A percentile compares a stretch with the other conserved stretches of the same genome.
These are phyloP conservation scores for Ursus arctos DNA, from an alignment of 2,113 vertebrate genomes.

Conservation along the genomic window DNA sequence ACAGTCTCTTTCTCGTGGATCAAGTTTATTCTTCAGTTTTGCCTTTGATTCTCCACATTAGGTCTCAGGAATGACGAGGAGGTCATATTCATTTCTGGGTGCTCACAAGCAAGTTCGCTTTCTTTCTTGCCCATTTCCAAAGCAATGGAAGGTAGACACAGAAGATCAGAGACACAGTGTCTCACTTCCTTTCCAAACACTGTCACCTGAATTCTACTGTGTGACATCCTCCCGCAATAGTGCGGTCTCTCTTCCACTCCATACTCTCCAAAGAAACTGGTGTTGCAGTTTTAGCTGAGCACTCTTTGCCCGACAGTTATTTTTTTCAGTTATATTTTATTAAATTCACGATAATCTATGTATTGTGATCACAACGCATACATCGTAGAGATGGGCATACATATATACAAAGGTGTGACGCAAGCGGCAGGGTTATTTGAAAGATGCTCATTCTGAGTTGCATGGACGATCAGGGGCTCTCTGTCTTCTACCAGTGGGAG, in stretches of 20 bases:
- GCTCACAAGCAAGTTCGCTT: background rate
- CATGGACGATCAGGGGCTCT: background rate
- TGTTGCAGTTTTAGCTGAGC: background rate
- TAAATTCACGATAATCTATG: constrained; percentile 15
- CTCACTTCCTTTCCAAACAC: background rate
- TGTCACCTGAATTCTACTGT: background rate
- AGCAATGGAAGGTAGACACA: background rate
- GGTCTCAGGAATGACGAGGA: background rate
- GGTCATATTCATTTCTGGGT: background rate
- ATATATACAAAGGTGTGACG: background rate
- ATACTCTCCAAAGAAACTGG: background rate
- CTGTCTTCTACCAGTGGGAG: background rate
- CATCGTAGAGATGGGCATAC: background rate
- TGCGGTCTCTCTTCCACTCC: background rate
- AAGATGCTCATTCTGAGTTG: background rate
- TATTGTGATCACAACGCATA: background rate
- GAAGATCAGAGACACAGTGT: background rate
- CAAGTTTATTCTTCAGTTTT: background rate
- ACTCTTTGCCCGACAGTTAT: background rate
- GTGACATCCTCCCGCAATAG: background rate
- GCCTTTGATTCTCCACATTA: background rate
- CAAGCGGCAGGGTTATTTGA: background rate
- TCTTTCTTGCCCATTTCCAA: background rate
- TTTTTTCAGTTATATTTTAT: background rate
- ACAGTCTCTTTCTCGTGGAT: background rate